Evolutionary conservation across 2,888 invertebrate genomes (phyloP).

Genomic region (Zhuqinia jingwanae): DNA sequence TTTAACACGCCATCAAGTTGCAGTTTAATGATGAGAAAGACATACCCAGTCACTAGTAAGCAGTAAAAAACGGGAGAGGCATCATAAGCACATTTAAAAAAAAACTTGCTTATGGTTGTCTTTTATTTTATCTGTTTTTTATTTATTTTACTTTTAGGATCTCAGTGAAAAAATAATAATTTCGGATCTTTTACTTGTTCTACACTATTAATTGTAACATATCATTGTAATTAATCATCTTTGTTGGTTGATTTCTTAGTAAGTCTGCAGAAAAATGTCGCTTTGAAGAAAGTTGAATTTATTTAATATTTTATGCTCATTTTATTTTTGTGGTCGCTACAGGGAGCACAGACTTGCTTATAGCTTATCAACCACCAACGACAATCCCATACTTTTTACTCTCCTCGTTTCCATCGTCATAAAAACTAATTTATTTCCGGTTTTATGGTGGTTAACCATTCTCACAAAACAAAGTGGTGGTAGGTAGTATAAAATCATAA

Average conservation of each 20-base stretch:
- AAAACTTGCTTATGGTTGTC: too few relatives aligned
- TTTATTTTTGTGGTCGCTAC: too few relatives aligned
- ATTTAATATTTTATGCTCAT: too few relatives aligned
- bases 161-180: too few relatives aligned
- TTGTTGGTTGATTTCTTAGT: conserved; percentile 30
- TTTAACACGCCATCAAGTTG: conserved; percentile 33
- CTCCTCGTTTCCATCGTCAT: not conserved
- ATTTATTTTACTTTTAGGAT: too few relatives aligned
- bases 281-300: conserved; percentile 2
- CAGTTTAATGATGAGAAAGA: conserved; percentile 32
- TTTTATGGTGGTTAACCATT: conserved; percentile 27
- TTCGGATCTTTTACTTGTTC: conserved; percentile 44
- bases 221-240: conserved; percentile 62
- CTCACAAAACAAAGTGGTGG: too few relatives aligned
- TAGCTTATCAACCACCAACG: not conserved
- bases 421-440: conserved; percentile 41
- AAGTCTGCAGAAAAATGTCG: not conserved
- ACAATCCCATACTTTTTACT: conserved; percentile 2
- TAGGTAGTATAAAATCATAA: too few relatives aligned
- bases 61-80: too few relatives aligned
- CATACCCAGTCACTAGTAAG: too few relatives aligned
- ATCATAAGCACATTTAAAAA: too few relatives aligned
- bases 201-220: conserved; percentile 63
- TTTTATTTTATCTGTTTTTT: too few relatives aligned
- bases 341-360: too few relatives aligned